Conservation (phyloP, 2,797 vertebrate species). For the Cuculus canorus region DNA sequence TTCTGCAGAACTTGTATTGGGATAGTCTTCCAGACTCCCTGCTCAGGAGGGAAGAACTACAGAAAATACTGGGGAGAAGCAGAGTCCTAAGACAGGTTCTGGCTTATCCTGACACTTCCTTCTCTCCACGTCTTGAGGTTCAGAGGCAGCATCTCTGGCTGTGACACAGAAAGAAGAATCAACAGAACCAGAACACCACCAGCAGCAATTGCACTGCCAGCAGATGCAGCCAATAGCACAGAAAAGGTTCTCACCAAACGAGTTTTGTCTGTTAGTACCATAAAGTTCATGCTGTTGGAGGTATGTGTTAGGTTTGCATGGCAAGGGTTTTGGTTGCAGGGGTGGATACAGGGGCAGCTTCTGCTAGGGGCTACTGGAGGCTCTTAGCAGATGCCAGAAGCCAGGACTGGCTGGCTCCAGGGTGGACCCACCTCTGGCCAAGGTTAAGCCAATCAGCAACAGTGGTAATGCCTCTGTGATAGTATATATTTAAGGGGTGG, state of each 20-base stretch:
- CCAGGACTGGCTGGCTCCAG: no score
- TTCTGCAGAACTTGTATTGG: background rate
- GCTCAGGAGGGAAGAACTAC: background rate
- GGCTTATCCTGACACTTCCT: background rate
- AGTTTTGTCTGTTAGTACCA: background rate
- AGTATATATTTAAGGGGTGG: no score
- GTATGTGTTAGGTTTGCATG: no score
- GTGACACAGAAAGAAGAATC: background rate
- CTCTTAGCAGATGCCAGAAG: no score
- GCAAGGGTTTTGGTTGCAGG: no score
- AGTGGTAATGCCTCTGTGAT: no score
- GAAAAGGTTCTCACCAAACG: background rate
- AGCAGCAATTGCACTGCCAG: background rate
- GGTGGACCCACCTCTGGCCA: no score
- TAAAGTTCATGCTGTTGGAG: background rate
- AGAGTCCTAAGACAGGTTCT: background rate
- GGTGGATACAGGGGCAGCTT: no score
- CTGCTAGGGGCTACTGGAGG: no score
- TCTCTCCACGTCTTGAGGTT: background rate
- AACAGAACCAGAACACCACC: background rate
- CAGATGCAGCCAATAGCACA: background rate
- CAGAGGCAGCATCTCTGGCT: background rate
- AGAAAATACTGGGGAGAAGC: background rate
- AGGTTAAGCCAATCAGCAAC: no score
- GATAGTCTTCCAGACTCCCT: background rate